Base-by-base conservation (phyloP, 2,888 invertebrate genomes). In the Pemphredon lugubris region DNA sequence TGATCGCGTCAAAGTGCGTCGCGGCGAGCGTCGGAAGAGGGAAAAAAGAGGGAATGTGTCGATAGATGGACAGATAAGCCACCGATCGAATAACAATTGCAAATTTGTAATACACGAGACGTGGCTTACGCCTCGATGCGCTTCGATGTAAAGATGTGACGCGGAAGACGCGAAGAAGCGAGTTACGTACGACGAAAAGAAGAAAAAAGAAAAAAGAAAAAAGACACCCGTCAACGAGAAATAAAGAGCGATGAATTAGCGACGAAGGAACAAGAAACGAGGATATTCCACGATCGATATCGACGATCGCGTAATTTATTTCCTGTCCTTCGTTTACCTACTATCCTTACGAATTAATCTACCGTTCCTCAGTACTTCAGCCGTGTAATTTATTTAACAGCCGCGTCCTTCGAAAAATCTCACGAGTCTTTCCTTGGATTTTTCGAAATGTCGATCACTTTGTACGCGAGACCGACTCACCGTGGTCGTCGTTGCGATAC, bases 301-400 rank as follows among this genome's bases (percentile, higher is more conserved):
- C 45, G 50, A 18, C 48, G 45, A 16, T 64, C 20, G 40, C 23
- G 40, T 66, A 68, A 69, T 40, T 47, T 66, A 50, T 18, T 47
- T 18, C 14, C 44, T 40, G 42, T 21, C 20, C 14, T 45, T 63
- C 51, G n/a, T 37, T 65, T 60, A 45, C 26, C 47, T 30, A 37
- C 26, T 71, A 39, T 60, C 67, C 37, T 54, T 51, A 40, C 48
- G 42, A 67, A 51, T 63, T 39, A 32, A 34, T 60, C 59, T 30
- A 48, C 18, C 16, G 42, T 55, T 50, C 32, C 34, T 45, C 40
- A 44, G 44, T 21, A 57, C 45, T 59, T 59, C 54, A 65, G 9
- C 23, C 63, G 39, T 71, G 65, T 58, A 61, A 75, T 69, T 61
- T 54, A 45, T 59, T 45, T 26, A 61, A 59, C 65, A 32, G 37